Evolutionary conservation across 2,888 invertebrate genomes (phyloP), one percentile per base, ranked within the genome.

Genomic region (Drosophila birchii): DNA sequence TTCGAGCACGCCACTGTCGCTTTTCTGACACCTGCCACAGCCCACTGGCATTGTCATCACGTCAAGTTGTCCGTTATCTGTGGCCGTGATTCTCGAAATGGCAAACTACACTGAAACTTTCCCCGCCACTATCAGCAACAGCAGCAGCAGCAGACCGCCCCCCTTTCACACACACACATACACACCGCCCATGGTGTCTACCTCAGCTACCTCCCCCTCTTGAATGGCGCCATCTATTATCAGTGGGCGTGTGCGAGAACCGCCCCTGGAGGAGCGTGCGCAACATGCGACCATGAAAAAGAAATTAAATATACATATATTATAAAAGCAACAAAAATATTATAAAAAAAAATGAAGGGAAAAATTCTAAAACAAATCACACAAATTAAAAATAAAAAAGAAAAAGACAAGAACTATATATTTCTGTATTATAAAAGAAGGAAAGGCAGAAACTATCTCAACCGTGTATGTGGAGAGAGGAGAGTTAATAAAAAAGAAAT

Each of bases 201-300:
- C 36, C 51, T 36, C 20, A 20, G 14, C 51, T 5, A 5, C 49
- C 49, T 7, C n/a, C 12, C 39, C 51, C 11, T 41, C 29, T 16
- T 29, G 47, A 47, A 56, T 76, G 80, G 79, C 81, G 84, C 74
- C 84, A 75, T 55, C 55, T 53, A 77, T 41, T 81, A 84, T 81
- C 81, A 81, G 58, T 66, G 77, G 74, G 76, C 77, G 74, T 76
- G 72, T 44, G 63, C 64, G 39, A 29, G 49, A 45, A 57, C 51
- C 51, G 51, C 51, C 51, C 51, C 51, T 36, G 32, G 47, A 29
- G 49, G 64, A 64, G 57, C 64, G 80, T 82, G 78, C 82, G 82
- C 83, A 76, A 75, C 70, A 58, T 66, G 44, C 74, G 86, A 72
- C 81, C 83, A 72, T 80, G 86, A 78, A 70, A 74, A 69, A 69